These are phyloP conservation scores for Tromatobia lineatoria DNA, from an alignment of 2,888 invertebrate species.

Conservation along the genomic window DNA sequence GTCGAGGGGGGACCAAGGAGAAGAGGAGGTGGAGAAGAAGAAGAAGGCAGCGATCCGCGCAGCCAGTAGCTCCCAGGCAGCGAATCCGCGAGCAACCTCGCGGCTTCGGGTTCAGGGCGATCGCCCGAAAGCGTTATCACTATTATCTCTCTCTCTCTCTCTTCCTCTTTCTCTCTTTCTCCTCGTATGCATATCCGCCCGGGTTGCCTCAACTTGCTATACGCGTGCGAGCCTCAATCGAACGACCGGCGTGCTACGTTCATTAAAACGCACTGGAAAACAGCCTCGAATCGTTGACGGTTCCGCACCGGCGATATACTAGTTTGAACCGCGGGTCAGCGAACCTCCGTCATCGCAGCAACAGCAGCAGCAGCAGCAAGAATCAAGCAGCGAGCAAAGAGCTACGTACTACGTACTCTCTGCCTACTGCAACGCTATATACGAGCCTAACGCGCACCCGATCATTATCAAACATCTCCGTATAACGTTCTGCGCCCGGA, in stretches of 20 bases:
- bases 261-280: neutral
- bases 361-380: conserved; percentile 75
- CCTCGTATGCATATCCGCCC: neutral
- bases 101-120: conserved; percentile 67
- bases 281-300: neutral
- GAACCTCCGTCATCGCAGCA: conserved; percentile 66
- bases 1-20: conserved; percentile 79
- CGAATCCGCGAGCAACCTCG: conserved; percentile 75
- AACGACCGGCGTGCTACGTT: conserved; percentile 22
- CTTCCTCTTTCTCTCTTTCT: neutral
- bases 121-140: conserved; percentile 52
- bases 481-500: conserved; percentile 24
- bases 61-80: conserved; percentile 83
- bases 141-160: neutral
- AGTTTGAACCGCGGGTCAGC: conserved; percentile 67
- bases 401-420: conserved; percentile 28
- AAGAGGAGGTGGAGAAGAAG: conserved; percentile 72
- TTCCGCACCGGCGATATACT: conserved; percentile 39
- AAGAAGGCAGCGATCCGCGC: conserved; percentile 72
- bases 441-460: conserved; percentile 49
- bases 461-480: conserved; percentile 53
- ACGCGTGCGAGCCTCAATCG: conserved; percentile 9
- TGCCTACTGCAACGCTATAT: conserved; percentile 34
- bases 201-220: neutral
- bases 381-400: conserved; percentile 82